A percentile compares a stretch with the other conserved stretches of the same genome.
Evolutionary conservation across 2,113 vertebrate species (phyloP).

Genomic region (Ceuthmochares aereus): DNA sequence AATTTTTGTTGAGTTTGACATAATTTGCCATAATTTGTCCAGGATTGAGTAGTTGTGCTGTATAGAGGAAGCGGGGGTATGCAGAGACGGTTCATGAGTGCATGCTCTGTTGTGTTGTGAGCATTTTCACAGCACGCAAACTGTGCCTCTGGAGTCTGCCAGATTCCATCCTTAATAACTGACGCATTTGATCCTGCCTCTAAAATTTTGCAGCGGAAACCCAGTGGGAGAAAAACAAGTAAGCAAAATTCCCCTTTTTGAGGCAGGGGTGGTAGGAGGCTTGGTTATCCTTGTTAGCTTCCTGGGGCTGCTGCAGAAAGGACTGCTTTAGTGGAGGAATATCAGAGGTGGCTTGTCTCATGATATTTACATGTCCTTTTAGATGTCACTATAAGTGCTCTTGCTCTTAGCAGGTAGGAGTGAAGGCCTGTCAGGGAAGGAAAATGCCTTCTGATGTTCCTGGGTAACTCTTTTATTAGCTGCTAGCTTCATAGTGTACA

Average conservation of each 20-base stretch:
- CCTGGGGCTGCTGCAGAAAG: neutral
- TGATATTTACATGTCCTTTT: slow-evolving; percentile 62
- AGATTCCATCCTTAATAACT: neutral
- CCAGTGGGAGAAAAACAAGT: neutral
- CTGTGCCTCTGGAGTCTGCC: neutral
- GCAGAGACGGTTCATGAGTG: neutral
- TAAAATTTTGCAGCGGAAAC: neutral
- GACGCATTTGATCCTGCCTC: neutral
- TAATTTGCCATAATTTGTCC: neutral
- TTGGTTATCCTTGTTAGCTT: slow-evolving; percentile 37
- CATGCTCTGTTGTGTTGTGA: neutral
- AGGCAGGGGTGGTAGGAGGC: neutral
- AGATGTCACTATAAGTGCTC: slow-evolving; percentile 61
- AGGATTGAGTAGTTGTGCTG: neutral
- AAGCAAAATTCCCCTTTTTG: slow-evolving; percentile 9
- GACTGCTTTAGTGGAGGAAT: neutral
- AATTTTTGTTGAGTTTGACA: neutral
- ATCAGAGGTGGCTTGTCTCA: slow-evolving; percentile 4
- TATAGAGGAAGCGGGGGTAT: neutral
- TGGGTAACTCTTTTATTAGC: slow-evolving; percentile 44
- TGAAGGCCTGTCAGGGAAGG: slow-evolving; percentile 65
- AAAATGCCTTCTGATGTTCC: slow-evolving; percentile 57
- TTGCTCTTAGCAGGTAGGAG: slow-evolving; percentile 56
- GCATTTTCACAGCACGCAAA: neutral
- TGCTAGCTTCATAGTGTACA: slow-evolving; percentile 19